Base-by-base conservation (phyloP, 2,888 invertebrate species). In the Amorpha juglandis region DNA sequence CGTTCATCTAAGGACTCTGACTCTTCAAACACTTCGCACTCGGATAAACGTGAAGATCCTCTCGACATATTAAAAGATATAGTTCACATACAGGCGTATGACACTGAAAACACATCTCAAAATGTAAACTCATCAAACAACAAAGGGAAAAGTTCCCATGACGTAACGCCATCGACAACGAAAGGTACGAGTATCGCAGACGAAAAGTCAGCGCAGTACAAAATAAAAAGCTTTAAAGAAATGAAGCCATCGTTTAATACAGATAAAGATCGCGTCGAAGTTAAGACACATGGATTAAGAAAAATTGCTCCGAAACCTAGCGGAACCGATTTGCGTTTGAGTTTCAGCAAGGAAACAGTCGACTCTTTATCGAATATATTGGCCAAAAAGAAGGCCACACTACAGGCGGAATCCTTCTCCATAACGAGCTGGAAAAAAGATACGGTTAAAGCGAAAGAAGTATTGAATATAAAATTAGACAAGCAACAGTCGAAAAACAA, bases 41-140 rank as follows among this genome's bases (percentile, higher is more conserved):
- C 50, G 0, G 14, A 45, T 45, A 50, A 50, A 50, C 8, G 50
- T n/a, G 50, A 50, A 0, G 50, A 50, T 19, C 19, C 50, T 19
- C 50, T 50, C 9, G 50, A 50, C 2, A 50, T 50, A 50, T 19
- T 50, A 2, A 50, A 50, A 50, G 50, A 50, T 19, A 50, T 50
- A 50, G 50, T 50, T 50, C 50, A 19, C 50, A 50, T 50, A 50
- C 50, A 50, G 9, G 50, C 50, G 8, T 50, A 50, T 50, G 19
- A 16, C 50, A 50, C 16, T 50, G 48, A 48, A 1, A 16, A 48
- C 4, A 3, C 45, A 14, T 45, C 9, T 19, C 19, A 50, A 19
- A 8, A 50, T 0, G 50, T 19, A 9, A 19, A 50, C 6, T 19
- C 19, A 11, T 16, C 16, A 16, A n/a, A 1, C 1, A 50, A 50